Conservation (phyloP, 37 sponge, comb jelly and placozoan genomes). For the Cliona cf. orientalis region DNA sequence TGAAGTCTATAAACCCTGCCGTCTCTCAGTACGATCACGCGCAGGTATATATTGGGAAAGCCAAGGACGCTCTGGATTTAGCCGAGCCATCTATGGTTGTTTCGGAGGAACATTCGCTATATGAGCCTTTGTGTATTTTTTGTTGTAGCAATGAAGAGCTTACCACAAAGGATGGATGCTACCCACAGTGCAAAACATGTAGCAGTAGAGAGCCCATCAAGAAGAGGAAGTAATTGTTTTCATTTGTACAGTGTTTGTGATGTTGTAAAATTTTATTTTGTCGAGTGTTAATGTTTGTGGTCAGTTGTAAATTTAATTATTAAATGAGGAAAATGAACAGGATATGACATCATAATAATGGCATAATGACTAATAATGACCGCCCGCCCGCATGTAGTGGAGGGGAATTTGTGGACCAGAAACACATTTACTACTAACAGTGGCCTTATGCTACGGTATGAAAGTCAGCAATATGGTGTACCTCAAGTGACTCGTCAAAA, state of each 20-base stretch:
- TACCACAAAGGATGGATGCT: background rate
- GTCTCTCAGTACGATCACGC: too few relatives aligned
- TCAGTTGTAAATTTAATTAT: background rate
- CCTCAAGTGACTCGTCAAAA: too few relatives aligned
- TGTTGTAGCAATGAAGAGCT: background rate
- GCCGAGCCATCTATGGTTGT: too few relatives aligned
- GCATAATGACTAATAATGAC: background rate
- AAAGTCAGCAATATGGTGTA: too few relatives aligned
- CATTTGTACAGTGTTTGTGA: background rate
- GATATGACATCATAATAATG: background rate
- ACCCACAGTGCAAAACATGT: background rate
- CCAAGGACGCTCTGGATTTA: too few relatives aligned
- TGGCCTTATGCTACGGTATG: too few relatives aligned
- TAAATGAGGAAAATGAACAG: background rate
- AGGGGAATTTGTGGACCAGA: background rate
- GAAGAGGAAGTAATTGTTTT: background rate
- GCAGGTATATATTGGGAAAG: too few relatives aligned
- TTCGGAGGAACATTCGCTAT: too few relatives aligned
- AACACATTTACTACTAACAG: background rate
- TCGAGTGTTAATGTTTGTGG: background rate
- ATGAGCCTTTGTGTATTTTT: too few relatives aligned
- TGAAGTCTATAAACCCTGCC: too few relatives aligned
- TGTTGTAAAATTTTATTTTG: background rate
- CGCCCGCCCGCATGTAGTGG: background rate
- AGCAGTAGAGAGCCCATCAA: background rate